phyloP scores from a whole-genome alignment of 2,888 invertebrate genomes.

The Liodrosophila aerea region DNA sequence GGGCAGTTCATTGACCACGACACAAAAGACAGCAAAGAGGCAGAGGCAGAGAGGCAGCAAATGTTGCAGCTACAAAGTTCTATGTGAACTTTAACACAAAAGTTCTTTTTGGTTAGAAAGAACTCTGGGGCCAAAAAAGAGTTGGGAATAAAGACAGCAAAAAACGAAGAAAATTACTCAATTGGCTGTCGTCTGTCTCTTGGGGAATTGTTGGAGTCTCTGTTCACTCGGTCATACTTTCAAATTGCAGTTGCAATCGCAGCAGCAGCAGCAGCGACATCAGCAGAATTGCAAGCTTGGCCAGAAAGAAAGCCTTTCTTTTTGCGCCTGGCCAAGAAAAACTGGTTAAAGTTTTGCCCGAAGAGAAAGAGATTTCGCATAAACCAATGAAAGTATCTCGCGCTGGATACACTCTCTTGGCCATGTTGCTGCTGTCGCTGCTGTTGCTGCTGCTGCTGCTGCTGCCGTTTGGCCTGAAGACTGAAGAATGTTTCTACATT shows the following conservation, averaged over 20 bases:
- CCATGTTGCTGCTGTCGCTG: slow-evolving; percentile 35
- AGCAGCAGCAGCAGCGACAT: too few species aligned
- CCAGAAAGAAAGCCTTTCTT: slow-evolving; percentile 80
- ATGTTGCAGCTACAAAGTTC: slow-evolving; percentile 28
- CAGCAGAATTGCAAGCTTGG: slow-evolving; percentile 34
- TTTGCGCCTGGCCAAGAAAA: slow-evolving; percentile 65
- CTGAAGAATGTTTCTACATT: slow-evolving; percentile 72
- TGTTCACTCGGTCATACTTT: slow-evolving; percentile 70
- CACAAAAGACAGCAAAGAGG: slow-evolving; percentile 49
- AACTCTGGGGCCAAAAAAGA: slow-evolving; percentile 28
- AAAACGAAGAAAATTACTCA: slow-evolving; percentile 54
- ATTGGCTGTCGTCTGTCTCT: slow-evolving; percentile 25
- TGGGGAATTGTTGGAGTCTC: slow-evolving; percentile 8
- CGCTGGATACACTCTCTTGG: slow-evolving; percentile 59
- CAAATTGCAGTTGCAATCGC: slow-evolving; percentile 66
- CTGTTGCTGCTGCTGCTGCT: slow-evolving; percentile 26
- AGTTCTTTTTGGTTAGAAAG: slow-evolving; percentile 45
- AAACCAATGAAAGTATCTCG: slow-evolving; percentile 70
- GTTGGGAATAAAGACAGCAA: slow-evolving; percentile 4
- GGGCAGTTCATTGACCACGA: slow-evolving; percentile 71
- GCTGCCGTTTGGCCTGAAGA: neutral
- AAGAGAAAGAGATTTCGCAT: slow-evolving; percentile 66
- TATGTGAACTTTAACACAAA: slow-evolving; percentile 66
- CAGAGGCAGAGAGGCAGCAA: slow-evolving; percentile 16
- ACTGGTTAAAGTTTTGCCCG: slow-evolving; percentile 61